A percentile compares a stretch with the other conserved stretches of the same genome.
Evolutionary conservation across 2,888 invertebrate species (phyloP).

Genomic region (Drosophila birchii): DNA sequence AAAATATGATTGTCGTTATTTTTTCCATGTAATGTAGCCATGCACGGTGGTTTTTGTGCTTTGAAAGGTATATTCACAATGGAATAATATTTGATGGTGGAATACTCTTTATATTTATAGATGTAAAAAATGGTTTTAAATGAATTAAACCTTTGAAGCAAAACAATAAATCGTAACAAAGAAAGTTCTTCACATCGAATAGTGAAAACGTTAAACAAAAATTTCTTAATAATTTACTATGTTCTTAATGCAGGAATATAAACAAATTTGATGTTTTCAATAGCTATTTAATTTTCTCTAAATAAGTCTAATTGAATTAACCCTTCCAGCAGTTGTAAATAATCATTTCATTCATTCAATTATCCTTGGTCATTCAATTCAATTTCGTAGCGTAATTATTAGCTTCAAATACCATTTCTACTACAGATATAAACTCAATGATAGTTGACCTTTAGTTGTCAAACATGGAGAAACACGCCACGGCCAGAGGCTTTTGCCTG

Average conservation of each 20-base stretch:
- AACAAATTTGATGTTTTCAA: not conserved
- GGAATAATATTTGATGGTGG: conserved; percentile 17
- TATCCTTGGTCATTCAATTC: not conserved
- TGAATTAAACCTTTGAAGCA: conserved; percentile 1
- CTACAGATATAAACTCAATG: not conserved
- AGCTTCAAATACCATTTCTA: not conserved
- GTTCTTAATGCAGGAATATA: too few species aligned
- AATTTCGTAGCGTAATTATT: not conserved
- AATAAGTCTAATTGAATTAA: not conserved
- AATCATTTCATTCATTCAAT: not conserved
- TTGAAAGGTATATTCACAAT: conserved; percentile 27
- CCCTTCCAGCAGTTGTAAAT: not conserved
- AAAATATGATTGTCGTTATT: conserved; percentile 65
- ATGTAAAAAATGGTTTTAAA: not conserved
- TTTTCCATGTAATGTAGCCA: conserved; percentile 18
- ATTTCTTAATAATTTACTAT: not conserved
- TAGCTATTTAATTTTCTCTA: not conserved
- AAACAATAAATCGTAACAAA: not conserved
- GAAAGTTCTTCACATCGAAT: not conserved
- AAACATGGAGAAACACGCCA: conserved; percentile 46
- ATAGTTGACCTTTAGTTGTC: conserved; percentile 4
- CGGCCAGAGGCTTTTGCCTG: conserved; percentile 58
- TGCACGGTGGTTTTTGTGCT: not conserved
- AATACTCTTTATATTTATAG: conserved; percentile 16
- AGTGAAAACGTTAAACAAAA: not conserved